Base-by-base conservation (phyloP, 2,113 vertebrate genomes). In the Formicarius rufipectus region DNA sequence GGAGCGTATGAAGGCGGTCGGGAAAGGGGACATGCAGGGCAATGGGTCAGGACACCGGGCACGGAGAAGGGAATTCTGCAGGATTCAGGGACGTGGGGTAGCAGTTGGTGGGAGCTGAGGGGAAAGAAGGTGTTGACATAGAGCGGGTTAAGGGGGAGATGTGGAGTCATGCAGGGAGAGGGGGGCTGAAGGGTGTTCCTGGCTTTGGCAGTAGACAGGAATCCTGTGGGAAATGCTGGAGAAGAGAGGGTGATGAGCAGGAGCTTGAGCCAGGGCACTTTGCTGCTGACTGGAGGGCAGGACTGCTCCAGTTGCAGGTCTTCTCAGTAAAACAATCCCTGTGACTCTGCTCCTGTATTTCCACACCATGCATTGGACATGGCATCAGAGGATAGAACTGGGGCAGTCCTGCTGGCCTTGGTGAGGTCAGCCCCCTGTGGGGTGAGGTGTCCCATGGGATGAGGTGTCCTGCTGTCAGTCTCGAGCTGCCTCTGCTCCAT, bases 281-380 rank as follows among this genome's bases (percentile, higher is more conserved):
- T 16, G 19, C 24, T 33, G 23, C 60, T 72, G 18, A 23, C 1
- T 20, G 52, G 37, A 83, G 28, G 22, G 59, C 33, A 71, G 6
- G 18, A 15, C 30, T 37, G 23, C 53, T 63, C 53, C 27, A 15
- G 50, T n/a, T 82, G 66, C 12, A 28, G 30, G 6, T 39, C 47
- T 67, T 37, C 37, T 30, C 24, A 14, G 7, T 33, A 6, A 58
- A 39, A 20, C 31, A 2, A 10, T 44, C 22, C 56, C 14, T 16
- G 52, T 47, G 21, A 28, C 52, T 82, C 45, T 30, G 5, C 42
- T 92, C 16, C 37, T 23, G 7, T 5, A 0, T 35, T 60, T 66
- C 62, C 10, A 33, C 14, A 4, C 37, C 0, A 5, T 7, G 20
- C 18, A 0, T 10, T 56, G 55, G 56, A 40, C 68, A 16, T 56